A percentile compares a stretch with the other conserved stretches of the same genome.
These are phyloP conservation scores for Enoplosus armatus DNA, from an alignment of 2,797 vertebrate species.

Conservation along the genomic window DNA sequence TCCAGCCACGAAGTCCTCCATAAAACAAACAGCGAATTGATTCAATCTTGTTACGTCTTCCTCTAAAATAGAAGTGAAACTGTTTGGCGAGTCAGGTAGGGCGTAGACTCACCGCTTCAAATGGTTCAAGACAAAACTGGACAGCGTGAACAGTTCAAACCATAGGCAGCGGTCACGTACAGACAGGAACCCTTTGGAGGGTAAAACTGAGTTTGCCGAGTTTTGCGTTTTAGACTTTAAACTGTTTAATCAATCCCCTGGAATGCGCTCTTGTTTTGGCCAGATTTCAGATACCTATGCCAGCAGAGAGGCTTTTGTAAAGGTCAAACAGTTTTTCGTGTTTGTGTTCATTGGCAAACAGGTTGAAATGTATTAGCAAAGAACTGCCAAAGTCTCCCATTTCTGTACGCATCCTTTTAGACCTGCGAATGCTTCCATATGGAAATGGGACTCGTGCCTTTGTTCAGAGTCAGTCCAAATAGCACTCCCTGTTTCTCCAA, in stretches of 20 bases:
- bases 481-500: slow-evolving; percentile 33
- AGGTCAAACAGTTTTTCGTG: slow-evolving; percentile 40
- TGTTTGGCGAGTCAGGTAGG: slow-evolving; percentile 17
- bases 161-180: background rate
- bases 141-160: background rate
- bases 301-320: slow-evolving; percentile 34
- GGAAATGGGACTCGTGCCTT: slow-evolving; percentile 43
- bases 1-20: background rate
- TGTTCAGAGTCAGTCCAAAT: slow-evolving; percentile 38
- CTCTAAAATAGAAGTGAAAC: background rate
- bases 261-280: slow-evolving; percentile 28
- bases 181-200: background rate
- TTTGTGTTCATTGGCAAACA: slow-evolving; percentile 52
- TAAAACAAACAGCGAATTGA: slow-evolving; percentile 24
- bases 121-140: slow-evolving; percentile 8
- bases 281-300: slow-evolving; percentile 16
- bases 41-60: background rate
- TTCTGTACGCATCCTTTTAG: slow-evolving; percentile 44
- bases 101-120: slow-evolving; percentile 15
- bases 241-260: slow-evolving; percentile 17
- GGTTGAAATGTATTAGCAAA: slow-evolving; percentile 25
- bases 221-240: background rate
- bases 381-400: slow-evolving; percentile 32
- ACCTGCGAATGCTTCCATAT: slow-evolving; percentile 58
- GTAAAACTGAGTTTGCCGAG: background rate